Conservation (phyloP, 2,113 vertebrate species). For the Parus major region DNA sequence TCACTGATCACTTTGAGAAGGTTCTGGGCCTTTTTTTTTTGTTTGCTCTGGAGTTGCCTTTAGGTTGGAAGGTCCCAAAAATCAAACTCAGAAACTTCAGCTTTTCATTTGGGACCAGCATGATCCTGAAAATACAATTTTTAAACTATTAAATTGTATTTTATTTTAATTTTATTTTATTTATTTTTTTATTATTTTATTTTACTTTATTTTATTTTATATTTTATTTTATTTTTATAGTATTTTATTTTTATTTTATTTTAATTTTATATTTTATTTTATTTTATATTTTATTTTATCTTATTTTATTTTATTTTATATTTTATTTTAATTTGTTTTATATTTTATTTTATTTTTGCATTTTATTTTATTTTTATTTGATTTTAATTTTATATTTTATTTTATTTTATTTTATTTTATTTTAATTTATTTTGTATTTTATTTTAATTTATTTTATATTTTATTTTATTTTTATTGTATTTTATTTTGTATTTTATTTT, state of each 20-base stretch:
- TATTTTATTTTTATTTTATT: too few relatives aligned
- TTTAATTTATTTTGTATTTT: too few relatives aligned
- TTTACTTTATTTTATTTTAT: not conserved
- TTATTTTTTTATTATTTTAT: too few relatives aligned
- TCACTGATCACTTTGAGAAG: rapidly evolving
- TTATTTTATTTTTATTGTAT: too few relatives aligned
- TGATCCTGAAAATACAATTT: not conserved
- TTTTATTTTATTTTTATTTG: not conserved
- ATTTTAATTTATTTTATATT: too few relatives aligned
- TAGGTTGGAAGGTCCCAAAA: not conserved
- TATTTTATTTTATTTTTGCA: too few relatives aligned
- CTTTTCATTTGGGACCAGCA: not conserved
- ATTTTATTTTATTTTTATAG: too few relatives aligned
- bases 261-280: not conserved
- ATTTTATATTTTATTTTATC: too few relatives aligned
- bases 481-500: too few relatives aligned
- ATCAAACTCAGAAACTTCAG: not conserved
- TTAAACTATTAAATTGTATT: not conserved
- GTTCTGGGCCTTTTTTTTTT: not conserved
- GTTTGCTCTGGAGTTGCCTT: not conserved
- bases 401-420: too few relatives aligned
- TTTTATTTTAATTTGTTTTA: not conserved
- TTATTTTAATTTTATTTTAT: not conserved
- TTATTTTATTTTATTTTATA: too few relatives aligned
- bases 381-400: too few relatives aligned